These are phyloP conservation scores for Caenorhabditis sulstoni DNA, from an alignment of 2,888 invertebrate species.

Conservation along the genomic window DNA sequence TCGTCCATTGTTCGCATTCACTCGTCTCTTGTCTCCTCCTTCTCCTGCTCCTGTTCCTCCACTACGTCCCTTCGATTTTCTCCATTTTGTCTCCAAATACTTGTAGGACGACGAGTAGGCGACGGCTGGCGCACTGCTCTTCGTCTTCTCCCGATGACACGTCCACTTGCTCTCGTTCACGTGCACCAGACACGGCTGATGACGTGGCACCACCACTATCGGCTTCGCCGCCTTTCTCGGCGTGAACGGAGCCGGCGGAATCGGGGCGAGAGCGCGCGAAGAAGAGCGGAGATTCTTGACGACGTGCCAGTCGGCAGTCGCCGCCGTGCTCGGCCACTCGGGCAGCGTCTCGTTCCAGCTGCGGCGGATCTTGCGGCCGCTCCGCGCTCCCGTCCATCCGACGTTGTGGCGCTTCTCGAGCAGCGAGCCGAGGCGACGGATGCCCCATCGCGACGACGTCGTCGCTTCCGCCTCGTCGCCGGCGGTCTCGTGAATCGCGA, in stretches of 20 bases:
- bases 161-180: slow-evolving; percentile 41
- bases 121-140: slow-evolving; percentile 10
- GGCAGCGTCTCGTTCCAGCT: no score
- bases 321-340: no score
- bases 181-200: slow-evolving; percentile 44
- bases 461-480: no score
- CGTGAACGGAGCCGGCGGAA: slow-evolving; percentile 44
- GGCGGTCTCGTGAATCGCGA: no score
- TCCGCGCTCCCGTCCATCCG: no score
- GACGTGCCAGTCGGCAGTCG: no score
- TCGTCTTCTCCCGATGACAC: slow-evolving; percentile 16
- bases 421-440: not conserved
- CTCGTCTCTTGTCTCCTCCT: not conserved
- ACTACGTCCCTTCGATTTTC: slow-evolving; percentile 7
- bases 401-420: not conserved
- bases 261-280: slow-evolving; percentile 29
- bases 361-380: no score
- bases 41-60: not conserved
- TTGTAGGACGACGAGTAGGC: no score
- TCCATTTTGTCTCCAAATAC: no score
- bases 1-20: no score
- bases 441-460: no score
- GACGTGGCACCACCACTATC: slow-evolving; percentile 13
- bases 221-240: slow-evolving; percentile 3
- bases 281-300: no score